phyloP scores from a whole-genome alignment of 1,140 invertebrate genomes.

The Pseudoatta argentina region DNA sequence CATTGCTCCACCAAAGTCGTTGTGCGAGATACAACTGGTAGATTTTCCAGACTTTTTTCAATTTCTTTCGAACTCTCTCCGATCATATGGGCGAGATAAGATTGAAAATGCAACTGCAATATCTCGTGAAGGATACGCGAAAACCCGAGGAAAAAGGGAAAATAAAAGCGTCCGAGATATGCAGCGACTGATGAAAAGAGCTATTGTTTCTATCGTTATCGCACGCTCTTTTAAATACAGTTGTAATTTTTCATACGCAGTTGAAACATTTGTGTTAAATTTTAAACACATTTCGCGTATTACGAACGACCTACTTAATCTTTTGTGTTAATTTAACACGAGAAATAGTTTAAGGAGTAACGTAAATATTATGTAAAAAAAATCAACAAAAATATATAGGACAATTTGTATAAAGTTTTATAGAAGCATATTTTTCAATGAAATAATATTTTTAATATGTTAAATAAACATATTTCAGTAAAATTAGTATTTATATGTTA shows the following conservation, averaged over 20 bases:
- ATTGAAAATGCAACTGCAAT: constrained; percentile 25
- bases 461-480: no score
- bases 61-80: not conserved
- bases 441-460: no score
- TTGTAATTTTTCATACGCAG: not conserved
- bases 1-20: not conserved
- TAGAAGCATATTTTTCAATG: no score
- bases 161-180: constrained; percentile 3
- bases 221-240: not conserved
- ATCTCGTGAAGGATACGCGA: not conserved
- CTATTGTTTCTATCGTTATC: constrained; percentile 13
- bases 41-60: constrained; percentile 12
- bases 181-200: constrained; percentile 25
- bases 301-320: no score
- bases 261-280: no score
- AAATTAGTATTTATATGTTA: no score
- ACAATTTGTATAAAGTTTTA: no score
- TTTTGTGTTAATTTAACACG: no score
- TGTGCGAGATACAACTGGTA: constrained; percentile 11
- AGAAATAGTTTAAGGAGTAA: no score
- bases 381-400: no score
- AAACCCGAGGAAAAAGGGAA: not conserved
- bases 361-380: no score
- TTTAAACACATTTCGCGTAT: no score
- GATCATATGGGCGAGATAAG: not conserved